A percentile compares a stretch with the other conserved stretches of the same genome.
phyloP scores from a whole-genome alignment of 2,113 vertebrate genomes.

The Xenopus tropicalis region DNA sequence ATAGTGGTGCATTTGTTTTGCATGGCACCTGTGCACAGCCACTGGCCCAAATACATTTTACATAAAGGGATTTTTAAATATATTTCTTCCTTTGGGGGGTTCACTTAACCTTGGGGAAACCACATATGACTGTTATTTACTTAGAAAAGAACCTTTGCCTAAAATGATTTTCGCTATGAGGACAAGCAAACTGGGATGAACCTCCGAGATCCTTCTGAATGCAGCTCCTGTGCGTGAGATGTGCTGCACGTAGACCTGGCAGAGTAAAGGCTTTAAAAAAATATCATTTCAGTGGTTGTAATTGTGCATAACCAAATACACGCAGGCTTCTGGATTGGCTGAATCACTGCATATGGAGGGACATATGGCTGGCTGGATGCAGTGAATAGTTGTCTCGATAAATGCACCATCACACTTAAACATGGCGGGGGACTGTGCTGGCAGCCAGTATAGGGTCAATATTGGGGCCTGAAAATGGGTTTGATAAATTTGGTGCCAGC shows the following conservation, averaged over 20 bases:
- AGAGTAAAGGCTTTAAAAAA: background rate
- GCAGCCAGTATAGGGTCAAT: no score
- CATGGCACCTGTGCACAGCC: slow-evolving; percentile 16
- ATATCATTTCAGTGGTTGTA: background rate
- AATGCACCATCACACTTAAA: no score
- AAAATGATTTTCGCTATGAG: background rate
- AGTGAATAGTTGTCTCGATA: no score
- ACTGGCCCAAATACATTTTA: background rate
- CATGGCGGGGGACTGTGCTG: no score
- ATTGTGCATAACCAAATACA: background rate
- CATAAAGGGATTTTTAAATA: slow-evolving; percentile 1
- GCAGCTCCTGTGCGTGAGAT: background rate
- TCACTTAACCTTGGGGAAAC: background rate
- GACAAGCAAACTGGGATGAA: background rate
- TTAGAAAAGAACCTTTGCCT: background rate
- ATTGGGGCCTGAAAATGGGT: no score
- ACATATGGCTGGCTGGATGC: no score
- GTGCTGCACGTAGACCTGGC: background rate
- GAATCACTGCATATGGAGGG: no score
- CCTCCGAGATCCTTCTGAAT: background rate
- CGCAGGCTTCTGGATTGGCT: no score
- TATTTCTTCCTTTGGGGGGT: background rate
- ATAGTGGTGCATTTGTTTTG: slow-evolving; percentile 3
- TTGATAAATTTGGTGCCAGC: no score
- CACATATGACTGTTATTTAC: background rate